Evolutionary conservation across 92 coral and sea anemone species (phyloP).

Genomic region (Anthopleura xanthogrammica): DNA sequence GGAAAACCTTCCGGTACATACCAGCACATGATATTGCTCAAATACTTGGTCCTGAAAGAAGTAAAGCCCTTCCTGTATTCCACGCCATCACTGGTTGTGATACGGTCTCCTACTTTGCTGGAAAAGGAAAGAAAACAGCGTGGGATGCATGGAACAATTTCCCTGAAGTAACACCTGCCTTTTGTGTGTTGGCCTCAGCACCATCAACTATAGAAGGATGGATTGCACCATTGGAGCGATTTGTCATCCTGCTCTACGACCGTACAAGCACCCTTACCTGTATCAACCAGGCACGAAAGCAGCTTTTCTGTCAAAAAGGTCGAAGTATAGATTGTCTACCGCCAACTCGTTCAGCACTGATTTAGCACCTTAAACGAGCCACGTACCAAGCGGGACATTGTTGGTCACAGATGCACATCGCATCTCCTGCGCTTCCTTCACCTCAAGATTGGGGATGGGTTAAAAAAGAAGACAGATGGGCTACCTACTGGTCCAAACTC

Average conservation of each 20-base stretch:
- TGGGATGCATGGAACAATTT: conserved; percentile 35
- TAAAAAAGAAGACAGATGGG: conserved; percentile 42
- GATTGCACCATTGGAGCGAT: conserved; percentile 35
- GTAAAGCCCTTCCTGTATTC: no score
- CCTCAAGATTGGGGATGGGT: no score
- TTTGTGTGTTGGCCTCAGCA: conserved; percentile 18
- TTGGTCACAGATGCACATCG: conserved; percentile 48
- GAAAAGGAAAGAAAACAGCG: conserved; percentile 39
- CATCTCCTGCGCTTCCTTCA: conserved; percentile 45
- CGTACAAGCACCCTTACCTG: conserved; percentile 37
- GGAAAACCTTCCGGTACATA: no score
- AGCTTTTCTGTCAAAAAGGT: conserved; percentile 50
- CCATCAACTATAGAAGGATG: conserved; percentile 17
- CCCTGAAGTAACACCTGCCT: conserved; percentile 24
- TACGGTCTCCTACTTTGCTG: conserved; percentile 22
- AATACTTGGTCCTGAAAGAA: no score
- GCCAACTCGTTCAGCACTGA: conserved; percentile 47
- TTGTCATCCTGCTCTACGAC: conserved; percentile 42
- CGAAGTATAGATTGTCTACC: conserved; percentile 42
- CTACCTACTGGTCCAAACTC: conserved; percentile 38
- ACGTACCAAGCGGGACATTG: conserved; percentile 53
- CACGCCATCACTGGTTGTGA: no score
- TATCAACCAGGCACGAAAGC: conserved; percentile 50
- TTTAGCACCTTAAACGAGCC: conserved; percentile 41
- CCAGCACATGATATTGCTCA: no score